Evolutionary conservation across 2,888 invertebrate genomes (phyloP).

Genomic region (Copidosoma aretas): DNA sequence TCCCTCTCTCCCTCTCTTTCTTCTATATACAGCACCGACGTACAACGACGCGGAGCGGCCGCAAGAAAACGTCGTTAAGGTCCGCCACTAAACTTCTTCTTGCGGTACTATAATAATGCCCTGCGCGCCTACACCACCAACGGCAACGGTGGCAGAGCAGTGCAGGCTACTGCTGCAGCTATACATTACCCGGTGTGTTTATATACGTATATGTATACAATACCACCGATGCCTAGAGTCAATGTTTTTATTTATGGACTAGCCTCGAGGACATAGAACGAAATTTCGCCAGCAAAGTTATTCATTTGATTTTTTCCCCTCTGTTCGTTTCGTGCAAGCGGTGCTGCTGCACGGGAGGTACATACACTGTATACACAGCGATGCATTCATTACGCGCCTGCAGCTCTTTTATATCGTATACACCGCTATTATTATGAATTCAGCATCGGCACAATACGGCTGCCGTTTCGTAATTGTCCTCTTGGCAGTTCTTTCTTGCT

Average conservation of each 20-base stretch:
- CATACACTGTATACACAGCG: not conserved
- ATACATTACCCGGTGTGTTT: too few relatives aligned
- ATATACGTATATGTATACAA: too few relatives aligned
- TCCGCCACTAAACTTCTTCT: constrained; percentile 32
- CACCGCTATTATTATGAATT: not conserved
- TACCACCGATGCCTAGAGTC: not conserved
- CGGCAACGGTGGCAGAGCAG: not conserved
- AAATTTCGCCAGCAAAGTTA: constrained; percentile 35
- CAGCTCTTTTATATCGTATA: not conserved
- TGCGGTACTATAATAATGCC: constrained; percentile 6
- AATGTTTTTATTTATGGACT: constrained; percentile 39
- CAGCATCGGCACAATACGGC: not conserved
- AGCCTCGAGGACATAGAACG: constrained; percentile 12
- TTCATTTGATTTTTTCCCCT: constrained; percentile 26
- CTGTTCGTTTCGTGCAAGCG: not conserved
- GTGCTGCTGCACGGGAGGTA: too few relatives aligned
- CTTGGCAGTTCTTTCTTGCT: too few relatives aligned
- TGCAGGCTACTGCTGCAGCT: too few relatives aligned
- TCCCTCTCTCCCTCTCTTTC: not conserved
- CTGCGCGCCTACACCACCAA: not conserved
- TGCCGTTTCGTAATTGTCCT: not conserved
- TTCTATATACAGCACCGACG: not conserved
- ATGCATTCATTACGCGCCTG: not conserved
- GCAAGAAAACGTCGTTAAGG: constrained; percentile 40
- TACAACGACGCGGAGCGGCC: constrained; percentile 1